Base-by-base conservation (phyloP, 1,140 invertebrate species). In the Lucilia sericata region DNA sequence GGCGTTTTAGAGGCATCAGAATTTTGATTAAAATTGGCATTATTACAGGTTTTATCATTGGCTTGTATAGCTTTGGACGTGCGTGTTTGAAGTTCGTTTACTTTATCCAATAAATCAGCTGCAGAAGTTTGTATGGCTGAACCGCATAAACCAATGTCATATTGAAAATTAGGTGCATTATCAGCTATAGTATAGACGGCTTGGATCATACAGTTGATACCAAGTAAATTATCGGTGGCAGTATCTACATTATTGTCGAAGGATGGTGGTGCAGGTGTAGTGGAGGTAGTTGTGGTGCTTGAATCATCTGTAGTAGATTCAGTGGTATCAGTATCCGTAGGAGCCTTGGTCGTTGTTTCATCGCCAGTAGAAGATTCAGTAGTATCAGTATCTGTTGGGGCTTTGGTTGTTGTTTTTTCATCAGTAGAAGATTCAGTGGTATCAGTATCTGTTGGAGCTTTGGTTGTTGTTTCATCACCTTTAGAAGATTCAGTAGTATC, bases 191-290 rank as follows among this genome's bases (percentile, higher is more conserved):
- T 49, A n/a, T 51, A 49, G 21, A 80, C 21, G 2, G 76, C 7
- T 36, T 51, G n/a, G 10, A 49, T 21, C 4, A 80, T 80, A 49
- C 76, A 80, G 51, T 80, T 49, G 42, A 80, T 25, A 14, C 76
- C 76, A 2, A 80, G 9, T 9, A 80, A 49, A 25, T 80, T 80
- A 21, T 51, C 4, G 2, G 76, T 49, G 17, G 76, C n/a, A 21
- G n/a, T 4, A 3, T 47, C 10, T 9, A 80, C 76, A 49, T 25
- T 5, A 70, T 70, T 19, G 65, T 4, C 65, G 10, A 21, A 70
- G 1, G 21, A 19, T 70, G 55, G 14, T 0, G 55, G n/a, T 60
- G 55, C 5, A n/a, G 14, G 14, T 4, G 14, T 60, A n/a, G 51
- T 60, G 51, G 51, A 1, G 51, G 12, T 60, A 17, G 51, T 55